Evolutionary conservation across 2,888 invertebrate species (phyloP).

Genomic region (Lochmaea capreae): DNA sequence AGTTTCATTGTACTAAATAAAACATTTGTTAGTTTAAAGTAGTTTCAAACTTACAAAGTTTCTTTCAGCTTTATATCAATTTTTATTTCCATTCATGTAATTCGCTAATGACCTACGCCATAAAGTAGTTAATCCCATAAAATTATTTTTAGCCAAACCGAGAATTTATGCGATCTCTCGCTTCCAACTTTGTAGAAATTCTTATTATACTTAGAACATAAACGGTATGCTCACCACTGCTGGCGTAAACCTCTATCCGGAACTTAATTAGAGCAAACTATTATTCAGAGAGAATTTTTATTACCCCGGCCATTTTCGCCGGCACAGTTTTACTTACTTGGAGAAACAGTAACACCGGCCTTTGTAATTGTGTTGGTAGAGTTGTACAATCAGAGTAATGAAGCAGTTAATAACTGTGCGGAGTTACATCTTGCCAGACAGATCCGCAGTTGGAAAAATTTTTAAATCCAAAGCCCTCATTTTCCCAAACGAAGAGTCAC

Average conservation of each 20-base stretch:
- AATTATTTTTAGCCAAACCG: slow-evolving; percentile 5
- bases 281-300: slow-evolving; percentile 44
- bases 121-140: background rate
- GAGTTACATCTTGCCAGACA: slow-evolving; percentile 42
- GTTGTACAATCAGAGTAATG: slow-evolving; percentile 52
- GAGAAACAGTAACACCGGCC: slow-evolving; percentile 42
- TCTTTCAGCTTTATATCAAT: background rate
- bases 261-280: slow-evolving; percentile 44
- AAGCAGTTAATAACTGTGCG: slow-evolving; percentile 54
- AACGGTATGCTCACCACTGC: background rate
- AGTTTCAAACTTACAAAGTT: background rate
- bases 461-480: background rate
- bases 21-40: no score
- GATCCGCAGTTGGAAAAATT: slow-evolving; percentile 18
- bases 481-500: no score
- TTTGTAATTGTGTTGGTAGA: slow-evolving; percentile 49
- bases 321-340: slow-evolving; percentile 38
- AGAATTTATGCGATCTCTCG: slow-evolving; percentile 18
- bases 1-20: no score
- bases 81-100: background rate
- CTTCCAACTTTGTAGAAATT: slow-evolving; percentile 38
- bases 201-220: slow-evolving; percentile 18
- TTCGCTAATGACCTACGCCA: background rate
- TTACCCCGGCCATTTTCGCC: slow-evolving; percentile 38
- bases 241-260: slow-evolving; percentile 27